Conservation (phyloP, 2,797 vertebrate species). For the Pseudocheirus occidentalis region DNA sequence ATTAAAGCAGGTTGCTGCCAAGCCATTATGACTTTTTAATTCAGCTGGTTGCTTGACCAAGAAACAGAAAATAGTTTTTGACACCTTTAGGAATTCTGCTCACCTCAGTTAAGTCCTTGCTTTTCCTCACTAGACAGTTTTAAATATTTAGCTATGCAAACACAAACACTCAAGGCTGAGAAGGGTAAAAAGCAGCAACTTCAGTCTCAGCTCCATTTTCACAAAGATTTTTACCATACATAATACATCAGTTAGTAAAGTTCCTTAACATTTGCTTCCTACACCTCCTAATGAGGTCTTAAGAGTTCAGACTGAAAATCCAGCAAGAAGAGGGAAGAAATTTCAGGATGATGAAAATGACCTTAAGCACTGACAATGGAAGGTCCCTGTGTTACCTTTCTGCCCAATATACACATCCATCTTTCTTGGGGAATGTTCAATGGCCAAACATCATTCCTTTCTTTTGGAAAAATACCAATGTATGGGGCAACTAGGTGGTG, state of each 20-base stretch:
- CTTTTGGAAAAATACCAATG: slow-evolving; percentile 60
- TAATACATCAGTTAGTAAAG: neutral
- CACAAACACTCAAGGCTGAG: slow-evolving; percentile 3
- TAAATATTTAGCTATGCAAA: slow-evolving; percentile 50
- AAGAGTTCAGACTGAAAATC: slow-evolving; percentile 32
- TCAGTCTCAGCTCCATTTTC: neutral
- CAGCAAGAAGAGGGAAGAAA: slow-evolving; percentile 43
- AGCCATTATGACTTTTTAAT: slow-evolving; percentile 9
- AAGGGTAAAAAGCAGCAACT: neutral
- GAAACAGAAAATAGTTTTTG: slow-evolving; percentile 21
- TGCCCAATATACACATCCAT: neutral
- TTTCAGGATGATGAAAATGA: neutral
- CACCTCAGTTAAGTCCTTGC: neutral
- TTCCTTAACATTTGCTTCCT: neutral
- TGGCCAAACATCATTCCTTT: slow-evolving; percentile 59
- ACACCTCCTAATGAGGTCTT: slow-evolving; percentile 40
- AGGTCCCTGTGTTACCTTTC: slow-evolving; percentile 3
- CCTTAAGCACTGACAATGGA: slow-evolving; percentile 29
- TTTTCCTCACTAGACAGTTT: slow-evolving; percentile 14
- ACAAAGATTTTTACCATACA: neutral
- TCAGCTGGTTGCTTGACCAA: neutral
- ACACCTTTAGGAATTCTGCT: fast-evolving
- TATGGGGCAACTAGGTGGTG: neutral
- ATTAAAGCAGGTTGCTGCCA: neutral
- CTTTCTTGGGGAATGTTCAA: slow-evolving; percentile 62